These are phyloP conservation scores for Erpobdella octoculata DNA, from an alignment of 2,888 invertebrate species.

Conservation along the genomic window DNA sequence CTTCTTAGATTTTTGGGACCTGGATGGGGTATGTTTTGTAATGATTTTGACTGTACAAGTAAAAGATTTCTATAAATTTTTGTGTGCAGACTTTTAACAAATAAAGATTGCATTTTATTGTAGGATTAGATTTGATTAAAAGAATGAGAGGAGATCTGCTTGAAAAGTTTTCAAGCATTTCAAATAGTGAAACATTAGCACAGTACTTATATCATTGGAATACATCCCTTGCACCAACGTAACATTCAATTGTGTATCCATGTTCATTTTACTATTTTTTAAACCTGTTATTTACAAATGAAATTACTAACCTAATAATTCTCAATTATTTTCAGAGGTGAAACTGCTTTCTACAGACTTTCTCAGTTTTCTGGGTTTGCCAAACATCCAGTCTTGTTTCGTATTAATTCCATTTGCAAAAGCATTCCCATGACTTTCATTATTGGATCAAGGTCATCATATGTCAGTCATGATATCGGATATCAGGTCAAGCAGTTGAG, in stretches of 20 bases:
- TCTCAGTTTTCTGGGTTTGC: slow-evolving; percentile 89
- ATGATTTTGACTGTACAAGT: not conserved
- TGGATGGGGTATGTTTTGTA: slow-evolving; percentile 5
- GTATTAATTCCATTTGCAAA: slow-evolving; percentile 64
- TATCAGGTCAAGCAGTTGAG: slow-evolving; percentile 68
- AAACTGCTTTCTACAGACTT: slow-evolving; percentile 80
- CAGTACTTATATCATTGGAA: slow-evolving; percentile 70
- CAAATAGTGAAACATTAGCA: slow-evolving; percentile 31
- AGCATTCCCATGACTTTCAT: slow-evolving; percentile 76
- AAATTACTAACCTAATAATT: not conserved
- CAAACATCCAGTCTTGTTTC: slow-evolving; percentile 79
- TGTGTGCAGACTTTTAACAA: not conserved
- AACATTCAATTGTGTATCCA: slow-evolving; percentile 12
- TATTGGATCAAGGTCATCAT: slow-evolving; percentile 82
- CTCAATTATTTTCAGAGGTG: slow-evolving; percentile 62
- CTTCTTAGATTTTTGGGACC: slow-evolving; percentile 12
- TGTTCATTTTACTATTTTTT: not conserved
- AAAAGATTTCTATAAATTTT: not conserved
- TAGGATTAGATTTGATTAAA: slow-evolving; percentile 76
- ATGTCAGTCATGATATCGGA: slow-evolving; percentile 81
- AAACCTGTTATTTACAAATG: not conserved
- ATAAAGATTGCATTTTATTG: too few species aligned
- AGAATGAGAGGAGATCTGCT: slow-evolving; percentile 79
- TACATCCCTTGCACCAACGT: slow-evolving; percentile 68
- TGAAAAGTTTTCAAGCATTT: slow-evolving; percentile 61